phyloP scores from a whole-genome alignment of 2,113 vertebrate genomes.

The Zapus hudsonius region DNA sequence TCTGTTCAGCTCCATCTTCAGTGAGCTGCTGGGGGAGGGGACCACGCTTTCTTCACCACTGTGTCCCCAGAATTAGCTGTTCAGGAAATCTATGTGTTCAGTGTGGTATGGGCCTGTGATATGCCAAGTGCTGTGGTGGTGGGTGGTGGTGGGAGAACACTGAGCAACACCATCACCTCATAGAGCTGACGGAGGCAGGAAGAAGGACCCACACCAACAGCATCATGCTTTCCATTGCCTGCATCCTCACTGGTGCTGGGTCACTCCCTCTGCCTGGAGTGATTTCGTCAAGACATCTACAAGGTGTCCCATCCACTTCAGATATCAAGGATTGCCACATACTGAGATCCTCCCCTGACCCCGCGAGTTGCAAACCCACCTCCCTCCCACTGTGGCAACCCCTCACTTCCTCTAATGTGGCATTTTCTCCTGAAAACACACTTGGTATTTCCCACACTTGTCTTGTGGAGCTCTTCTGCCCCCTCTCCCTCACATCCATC shows the following conservation, averaged over 20 bases:
- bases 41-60: accelerated
- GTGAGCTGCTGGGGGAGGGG: background rate
- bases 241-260: background rate
- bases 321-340: background rate
- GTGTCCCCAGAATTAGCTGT: background rate
- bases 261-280: background rate
- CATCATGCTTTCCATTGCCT: background rate
- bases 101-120: accelerated
- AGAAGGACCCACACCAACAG: no score
- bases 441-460: no score
- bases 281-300: background rate
- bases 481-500: no score
- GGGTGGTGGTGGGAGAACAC: accelerated
- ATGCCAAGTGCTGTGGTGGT: accelerated
- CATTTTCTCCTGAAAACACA: no score
- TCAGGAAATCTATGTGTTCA: accelerated
- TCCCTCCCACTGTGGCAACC: no score
- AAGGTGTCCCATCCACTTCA: no score
- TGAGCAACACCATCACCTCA: accelerated
- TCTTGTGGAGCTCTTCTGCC: no score
- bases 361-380: no score
- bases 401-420: no score
- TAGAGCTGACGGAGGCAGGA: background rate
- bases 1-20: no score
- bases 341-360: no score